Base-by-base conservation (phyloP, 1,140 invertebrate genomes). In the Trypoxylus dichotomus region DNA sequence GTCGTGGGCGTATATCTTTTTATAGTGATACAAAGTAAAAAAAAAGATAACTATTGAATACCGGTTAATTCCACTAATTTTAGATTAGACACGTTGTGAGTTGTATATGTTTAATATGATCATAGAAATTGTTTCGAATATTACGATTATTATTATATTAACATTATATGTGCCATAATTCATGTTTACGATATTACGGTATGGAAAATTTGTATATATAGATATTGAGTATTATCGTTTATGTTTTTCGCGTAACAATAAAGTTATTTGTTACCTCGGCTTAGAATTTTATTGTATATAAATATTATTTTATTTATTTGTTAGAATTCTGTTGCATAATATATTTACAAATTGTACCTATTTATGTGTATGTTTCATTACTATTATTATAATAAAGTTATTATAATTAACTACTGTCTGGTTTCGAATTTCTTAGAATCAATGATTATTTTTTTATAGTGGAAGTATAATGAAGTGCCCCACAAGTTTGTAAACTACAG, bases 221-320 rank as follows among this genome's bases (percentile, higher is more conserved):
- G 19, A 68, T 68, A 68, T 68, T 3, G 15, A 58, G 60, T 27
- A 68, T 68, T n/a, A 68, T 24, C 21, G 60, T 68, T 68, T 43
- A 15, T 74, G 29, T 74, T 74, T 74, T 37, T 19, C 29, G 63
- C 63, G 41, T 47, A 75, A 47, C 74, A 37, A 37, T 8, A 37
- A 5, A 78, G 74, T 80, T 76, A 80, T 78, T 80, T 80, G 79
- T 80, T 80, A 80, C 60, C 60, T 78, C 42, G 15, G 75, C 76
- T 80, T 80, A 80, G 75, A 80, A 78, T 78, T 80, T 80, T 80
- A 80, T 80, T 78, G 79, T 80, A 80, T 74, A 80, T 80, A 79
- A 54, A 74, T 47, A 76, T 72, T 42, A 76, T 79, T 79, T 79
- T 76, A 79, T 75, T 79, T 79, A 79, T 79, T 79, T 79, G 78